Base-by-base conservation (phyloP, 2,888 invertebrate species). In the Scaptomyza tumidula region DNA sequence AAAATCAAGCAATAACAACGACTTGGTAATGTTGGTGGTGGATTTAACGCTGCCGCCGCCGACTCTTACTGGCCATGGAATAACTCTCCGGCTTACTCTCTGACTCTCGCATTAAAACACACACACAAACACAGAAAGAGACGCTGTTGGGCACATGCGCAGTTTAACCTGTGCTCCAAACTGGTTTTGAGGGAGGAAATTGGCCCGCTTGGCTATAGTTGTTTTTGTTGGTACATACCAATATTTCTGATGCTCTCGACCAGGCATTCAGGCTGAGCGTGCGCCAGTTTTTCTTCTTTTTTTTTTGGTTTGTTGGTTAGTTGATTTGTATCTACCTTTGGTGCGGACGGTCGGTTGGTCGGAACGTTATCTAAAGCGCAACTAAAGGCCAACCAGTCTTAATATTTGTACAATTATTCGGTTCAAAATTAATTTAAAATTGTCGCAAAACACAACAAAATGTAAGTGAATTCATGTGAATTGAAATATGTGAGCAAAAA, bases 251-350 rank as follows among this genome's bases (percentile, higher is more conserved):
- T 66, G 60, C 70, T 78, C 79, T 77, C 76, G 77, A 67, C 66
- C 77, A 68, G 56, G 16, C 79, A 50, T 19, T 35, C 50, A 50
- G 75, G 71, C 79, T 76, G 81, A 82, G 80, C 73, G 78, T 78
- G 78, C 80, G 78, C 70, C 74, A 82, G 79, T 85, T 82, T 71
- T 80, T 77, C 39, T 52, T 52, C 39, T n/a, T 39, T 37, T 50
- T 66, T 87, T 71, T 85, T 60, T 60, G 43, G 56, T 54, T 54
- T 59, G 76, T 75, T 75, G 84, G 73, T 83, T 75, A 88, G 73
- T 83, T 82, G 77, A 88, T 88, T 88, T 83, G 86, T 89, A 89
- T 85, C 86, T 89, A 89, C 87, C 89, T 89, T 86, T 89, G 87
- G 82, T 89, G 88, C 89, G 87, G 88, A 86, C 89, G 87, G 82